A percentile compares a stretch with the other conserved stretches of the same genome.
Conservation (phyloP, 2,797 vertebrate genomes). For the Rhyacichthys aspro region DNA sequence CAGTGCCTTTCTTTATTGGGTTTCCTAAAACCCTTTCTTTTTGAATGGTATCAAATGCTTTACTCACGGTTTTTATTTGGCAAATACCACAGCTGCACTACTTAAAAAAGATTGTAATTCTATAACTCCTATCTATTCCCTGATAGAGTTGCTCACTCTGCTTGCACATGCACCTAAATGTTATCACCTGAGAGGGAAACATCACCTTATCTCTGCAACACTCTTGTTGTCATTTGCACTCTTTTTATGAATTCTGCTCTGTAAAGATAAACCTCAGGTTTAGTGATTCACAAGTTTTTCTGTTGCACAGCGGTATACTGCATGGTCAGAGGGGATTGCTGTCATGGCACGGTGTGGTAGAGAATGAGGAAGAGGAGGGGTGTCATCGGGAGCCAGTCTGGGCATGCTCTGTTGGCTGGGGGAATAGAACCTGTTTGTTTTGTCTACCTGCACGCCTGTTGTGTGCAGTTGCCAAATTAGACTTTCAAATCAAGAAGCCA, state of each 20-base stretch:
- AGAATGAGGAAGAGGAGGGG: constrained; percentile 64
- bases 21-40: neutral
- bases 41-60: constrained; percentile 16
- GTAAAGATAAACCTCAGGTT: constrained; percentile 42
- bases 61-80: constrained; percentile 21
- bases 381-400: constrained; percentile 69
- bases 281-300: constrained; percentile 54
- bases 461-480: constrained; percentile 83
- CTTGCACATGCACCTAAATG: neutral
- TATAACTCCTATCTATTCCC: constrained; percentile 10
- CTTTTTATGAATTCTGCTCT: constrained; percentile 46
- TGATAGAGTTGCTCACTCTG: constrained; percentile 16
- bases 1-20: constrained; percentile 9
- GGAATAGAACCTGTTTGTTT: constrained; percentile 81
- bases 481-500: constrained; percentile 85
- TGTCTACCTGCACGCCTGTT: constrained; percentile 81
- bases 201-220: constrained; percentile 18
- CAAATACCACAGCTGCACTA: constrained; percentile 17
- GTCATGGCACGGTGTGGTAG: constrained; percentile 59
- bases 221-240: constrained; percentile 28
- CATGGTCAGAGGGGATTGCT: constrained; percentile 64
- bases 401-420: constrained; percentile 74
- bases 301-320: constrained; percentile 63
- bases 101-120: constrained; percentile 26
- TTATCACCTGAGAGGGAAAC: constrained; percentile 22